These are phyloP conservation scores for Melinaea menophilus DNA, from an alignment of 2,888 invertebrate species.

Conservation along the genomic window DNA sequence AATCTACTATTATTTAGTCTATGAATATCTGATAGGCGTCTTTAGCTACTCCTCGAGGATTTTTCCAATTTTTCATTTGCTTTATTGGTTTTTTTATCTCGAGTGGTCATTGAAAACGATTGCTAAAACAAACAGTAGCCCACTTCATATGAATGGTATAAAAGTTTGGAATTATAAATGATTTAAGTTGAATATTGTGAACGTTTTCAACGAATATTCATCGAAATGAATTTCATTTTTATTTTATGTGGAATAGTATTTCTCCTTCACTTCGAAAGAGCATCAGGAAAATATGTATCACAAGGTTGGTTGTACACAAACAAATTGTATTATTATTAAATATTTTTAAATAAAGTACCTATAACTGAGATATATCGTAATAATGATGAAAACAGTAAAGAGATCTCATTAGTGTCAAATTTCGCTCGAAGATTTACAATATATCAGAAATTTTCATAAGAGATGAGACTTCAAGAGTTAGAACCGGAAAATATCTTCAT, in stretches of 20 bases:
- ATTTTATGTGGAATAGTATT: not conserved
- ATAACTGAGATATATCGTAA: no score
- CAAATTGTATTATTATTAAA: no score
- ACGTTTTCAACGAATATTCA: not conserved
- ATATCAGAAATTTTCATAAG: no score
- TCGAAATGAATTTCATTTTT: not conserved
- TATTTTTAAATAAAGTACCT: no score
- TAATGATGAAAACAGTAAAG: no score
- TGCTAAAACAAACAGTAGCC: conserved; percentile 3
- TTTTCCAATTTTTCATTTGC: not conserved
- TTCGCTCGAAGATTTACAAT: no score
- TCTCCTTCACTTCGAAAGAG: not conserved
- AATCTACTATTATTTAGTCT: not conserved
- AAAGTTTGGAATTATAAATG: not conserved
- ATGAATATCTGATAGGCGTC: not conserved
- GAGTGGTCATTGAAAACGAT: not conserved
- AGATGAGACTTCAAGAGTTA: no score
- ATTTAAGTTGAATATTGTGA: not conserved
- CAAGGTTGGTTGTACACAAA: not conserved
- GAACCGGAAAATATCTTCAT: no score
- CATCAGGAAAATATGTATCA: not conserved
- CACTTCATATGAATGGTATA: not conserved
- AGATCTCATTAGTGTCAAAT: no score
- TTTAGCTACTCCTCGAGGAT: conserved; percentile 1
- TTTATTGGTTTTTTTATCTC: conserved; percentile 3